Base-by-base conservation (phyloP, 2,113 vertebrate genomes). In the Oncorhynchus mykiss region DNA sequence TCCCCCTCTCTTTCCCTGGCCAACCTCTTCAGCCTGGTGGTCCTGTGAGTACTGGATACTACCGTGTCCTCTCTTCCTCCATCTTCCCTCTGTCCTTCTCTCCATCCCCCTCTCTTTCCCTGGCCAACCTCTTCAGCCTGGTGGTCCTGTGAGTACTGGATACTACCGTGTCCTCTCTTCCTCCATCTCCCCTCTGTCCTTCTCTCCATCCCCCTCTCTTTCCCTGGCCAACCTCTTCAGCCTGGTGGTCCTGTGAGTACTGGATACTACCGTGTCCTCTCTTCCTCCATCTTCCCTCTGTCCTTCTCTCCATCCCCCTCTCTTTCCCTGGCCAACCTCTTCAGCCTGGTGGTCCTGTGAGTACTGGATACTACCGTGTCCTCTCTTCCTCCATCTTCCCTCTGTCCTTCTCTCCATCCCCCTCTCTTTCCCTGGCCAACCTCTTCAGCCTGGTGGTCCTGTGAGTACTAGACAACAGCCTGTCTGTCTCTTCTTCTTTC, bases 211-310 rank as follows among this genome's bases (percentile, higher is more conserved):
- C 27, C 65, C 8, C 39, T 45, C 39, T 39, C 39, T 39, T 8
- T 39, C 39, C 39, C 8, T 39, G 39, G 39, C 39, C 39, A 39
- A 9, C 8, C 39, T 39, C 39, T 45, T 45, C 39, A 45, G 39
- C 39, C 39, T 45, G 8, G 95, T 98, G 88, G 96, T 98, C 85
- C 90, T 97, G 96, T 97, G 93, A 91, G 96, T 92, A 18, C 51
- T 13, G 14, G 1, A 54, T 18, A 54, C 51, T 34, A 49, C 24
- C 16, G 3, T 27, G 34, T 13, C 24, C 16, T n/a, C n/a, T 34
- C 67, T 45, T 70, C 20, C 13, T 31, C 67, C 31, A 9, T 22
- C 31, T 29, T 45, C 67, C 31, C 29, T 69, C 31, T 69, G 25
- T n/a, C 67, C 31, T 20, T 69, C 18, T 39, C 67, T 69, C 67